Conservation (phyloP, 2,797 vertebrate species). For the Oreortyx pictus region DNA sequence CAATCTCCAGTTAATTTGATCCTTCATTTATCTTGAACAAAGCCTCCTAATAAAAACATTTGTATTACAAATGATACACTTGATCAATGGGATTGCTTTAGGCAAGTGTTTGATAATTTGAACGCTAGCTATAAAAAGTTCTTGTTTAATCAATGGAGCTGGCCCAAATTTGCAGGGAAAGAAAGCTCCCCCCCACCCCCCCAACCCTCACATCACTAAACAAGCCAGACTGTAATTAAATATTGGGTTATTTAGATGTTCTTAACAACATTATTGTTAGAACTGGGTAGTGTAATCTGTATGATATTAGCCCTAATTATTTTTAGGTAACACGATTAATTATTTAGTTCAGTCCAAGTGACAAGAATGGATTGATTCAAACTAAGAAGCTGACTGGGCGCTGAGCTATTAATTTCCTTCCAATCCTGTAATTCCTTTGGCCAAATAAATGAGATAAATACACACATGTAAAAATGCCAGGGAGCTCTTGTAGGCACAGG, state of each 20-base stretch:
- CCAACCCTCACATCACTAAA: conserved; percentile 1
- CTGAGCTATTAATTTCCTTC: conserved; percentile 25
- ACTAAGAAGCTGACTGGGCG: conserved; percentile 20
- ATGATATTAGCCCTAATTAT: conserved; percentile 55
- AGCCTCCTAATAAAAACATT: conserved; percentile 73
- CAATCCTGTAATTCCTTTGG: conserved; percentile 8
- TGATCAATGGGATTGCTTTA: conserved; percentile 72
- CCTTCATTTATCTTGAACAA: conserved; percentile 76
- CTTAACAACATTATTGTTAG: conserved; percentile 19
- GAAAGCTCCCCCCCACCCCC: not conserved
- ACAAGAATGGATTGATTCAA: conserved; percentile 61
- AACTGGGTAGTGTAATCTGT: conserved; percentile 9
- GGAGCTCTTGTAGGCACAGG: not conserved
- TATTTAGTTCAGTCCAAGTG: conserved; percentile 52
- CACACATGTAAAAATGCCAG: not conserved
- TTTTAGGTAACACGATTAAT: conserved; percentile 47
- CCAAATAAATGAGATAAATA: not conserved
- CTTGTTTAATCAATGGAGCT: conserved; percentile 57
- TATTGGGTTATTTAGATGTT: conserved; percentile 46
- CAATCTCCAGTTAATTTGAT: conserved; percentile 75
- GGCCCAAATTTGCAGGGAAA: conserved; percentile 42
- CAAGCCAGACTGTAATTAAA: conserved; percentile 31
- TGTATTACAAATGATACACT: conserved; percentile 74
- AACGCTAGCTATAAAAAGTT: conserved; percentile 60
- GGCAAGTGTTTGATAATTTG: conserved; percentile 73